Base-by-base conservation (phyloP, 1,140 invertebrate species). In the Trichonephila clavata region DNA sequence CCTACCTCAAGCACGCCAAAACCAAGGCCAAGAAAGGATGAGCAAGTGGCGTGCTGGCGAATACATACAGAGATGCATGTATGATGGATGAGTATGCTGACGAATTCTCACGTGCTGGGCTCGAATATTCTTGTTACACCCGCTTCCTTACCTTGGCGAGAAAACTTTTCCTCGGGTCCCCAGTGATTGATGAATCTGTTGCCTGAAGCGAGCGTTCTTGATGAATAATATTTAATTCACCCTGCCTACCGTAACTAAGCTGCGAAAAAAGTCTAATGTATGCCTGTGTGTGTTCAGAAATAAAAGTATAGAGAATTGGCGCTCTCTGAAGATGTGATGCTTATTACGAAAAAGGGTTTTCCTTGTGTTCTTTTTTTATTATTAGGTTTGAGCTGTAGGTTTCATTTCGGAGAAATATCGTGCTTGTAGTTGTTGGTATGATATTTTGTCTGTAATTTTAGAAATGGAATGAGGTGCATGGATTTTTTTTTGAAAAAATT, bases 181-280 rank as follows among this genome's bases (percentile, higher is more conserved):
- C 21, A 18, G 68, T 89, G 87, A 89, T 89, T 68, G 87, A 89
- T 89, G 87, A 68, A 50, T 71, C 32, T 65, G 61, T 71, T 89
- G 87, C 61, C 61, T 50, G 65, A 50, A 89, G 63, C 63, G 24
- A 89, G 32, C 50, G 83, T 16, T 21, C 27, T 59, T 89, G 61
- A 89, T 89, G 87, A 89, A 65, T 89, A 89, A 89, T 89, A 89
- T 71, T 89, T 89, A 89, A 89, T 68, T 89, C 87, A 77, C 32
- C 83, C 71, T 59, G 57, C 39, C 43, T 84, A 84, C 83, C 83
- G 43, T 84, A 84, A 84, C 50, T 59, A 59, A 60, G 50, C 83
- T 14, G 83, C 83, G 83, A 24, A 84, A 84, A 84, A 84, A 84
- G 32, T 77, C 14, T 77, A 77, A 77, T 77, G 27, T 77, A 77